phyloP scores from a whole-genome alignment of 92 coral and sea anemone species.

The Umimayanthus chanpuru region DNA sequence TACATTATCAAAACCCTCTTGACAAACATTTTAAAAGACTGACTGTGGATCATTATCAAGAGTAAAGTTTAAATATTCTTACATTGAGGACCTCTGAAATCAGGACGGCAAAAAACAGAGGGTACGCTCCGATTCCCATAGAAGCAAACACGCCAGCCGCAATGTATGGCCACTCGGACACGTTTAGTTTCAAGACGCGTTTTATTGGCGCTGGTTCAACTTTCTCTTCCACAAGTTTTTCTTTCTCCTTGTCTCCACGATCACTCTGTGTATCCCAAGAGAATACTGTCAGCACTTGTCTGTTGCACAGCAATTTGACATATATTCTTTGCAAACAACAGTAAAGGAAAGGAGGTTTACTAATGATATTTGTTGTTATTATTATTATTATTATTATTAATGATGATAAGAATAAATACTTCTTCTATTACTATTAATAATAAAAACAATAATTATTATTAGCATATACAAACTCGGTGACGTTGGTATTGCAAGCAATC shows the following conservation, averaged over 20 bases:
- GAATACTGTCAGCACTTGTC: background rate
- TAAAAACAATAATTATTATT: no score
- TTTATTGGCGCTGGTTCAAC: constrained; percentile 56
- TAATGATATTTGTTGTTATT: no score
- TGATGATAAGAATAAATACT: no score
- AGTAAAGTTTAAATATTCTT: background rate
- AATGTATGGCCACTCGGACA: constrained; percentile 60
- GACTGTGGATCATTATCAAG: background rate
- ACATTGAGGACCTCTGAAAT: constrained; percentile 54
- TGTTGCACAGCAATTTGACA: background rate
- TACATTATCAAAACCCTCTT: no score
- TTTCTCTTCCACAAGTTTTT: constrained; percentile 46
- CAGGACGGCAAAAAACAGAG: constrained; percentile 47
- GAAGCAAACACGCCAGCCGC: constrained; percentile 49
- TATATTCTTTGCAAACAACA: background rate
- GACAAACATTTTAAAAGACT: no score
- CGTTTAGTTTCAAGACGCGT: constrained; percentile 53
- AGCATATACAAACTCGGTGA: no score
- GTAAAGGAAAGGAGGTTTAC: background rate
- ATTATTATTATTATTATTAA: no score
- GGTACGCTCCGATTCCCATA: constrained; percentile 41
- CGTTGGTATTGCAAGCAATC: no score
- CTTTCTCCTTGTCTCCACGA: background rate
- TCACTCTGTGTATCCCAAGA: background rate
- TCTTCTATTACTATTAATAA: no score